These are phyloP conservation scores for Neodiprion virginianus DNA, from an alignment of 1,140 invertebrate species.

Conservation along the genomic window DNA sequence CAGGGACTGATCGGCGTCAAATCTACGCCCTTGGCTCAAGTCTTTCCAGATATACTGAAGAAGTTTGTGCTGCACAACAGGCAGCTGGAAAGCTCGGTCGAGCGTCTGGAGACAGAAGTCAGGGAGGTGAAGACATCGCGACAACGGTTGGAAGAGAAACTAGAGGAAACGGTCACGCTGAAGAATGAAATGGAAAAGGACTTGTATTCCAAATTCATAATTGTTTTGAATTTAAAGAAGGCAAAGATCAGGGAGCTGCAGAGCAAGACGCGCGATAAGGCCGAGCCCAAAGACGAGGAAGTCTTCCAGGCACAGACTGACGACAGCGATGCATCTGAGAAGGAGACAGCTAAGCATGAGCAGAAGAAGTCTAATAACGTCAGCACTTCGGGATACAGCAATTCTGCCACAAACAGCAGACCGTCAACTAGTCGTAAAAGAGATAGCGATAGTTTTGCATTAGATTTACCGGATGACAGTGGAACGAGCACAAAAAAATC, in stretches of 20 bases:
- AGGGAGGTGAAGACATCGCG: neutral
- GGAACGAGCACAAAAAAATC: conserved; percentile 2
- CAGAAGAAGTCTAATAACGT: neutral
- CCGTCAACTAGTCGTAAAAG: too few species aligned
- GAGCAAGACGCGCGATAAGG: neutral
- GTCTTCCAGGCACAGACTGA: conserved; percentile 21
- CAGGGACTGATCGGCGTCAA: conserved; percentile 17
- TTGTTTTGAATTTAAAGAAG: conserved; percentile 26
- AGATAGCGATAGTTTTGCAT: too few species aligned
- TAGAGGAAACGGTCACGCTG: neutral
- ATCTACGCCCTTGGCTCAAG: neutral
- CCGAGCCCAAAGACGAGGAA: conserved; percentile 3
- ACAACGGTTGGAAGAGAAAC: neutral
- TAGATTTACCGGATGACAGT: neutral
- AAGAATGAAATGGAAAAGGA: conserved; percentile 24
- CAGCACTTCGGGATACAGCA: neutral
- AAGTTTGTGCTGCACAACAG: conserved; percentile 2
- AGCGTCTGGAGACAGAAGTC: conserved; percentile 5
- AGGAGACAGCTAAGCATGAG: neutral
- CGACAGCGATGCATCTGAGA: conserved; percentile 9
- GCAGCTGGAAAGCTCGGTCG: neutral
- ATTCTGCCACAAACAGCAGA: neutral
- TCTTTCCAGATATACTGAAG: conserved; percentile 9
- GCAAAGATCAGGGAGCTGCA: conserved; percentile 17
- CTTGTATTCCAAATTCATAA: conserved; percentile 21